Conservation (phyloP, 2,888 invertebrate genomes). For the Phalangium opilio region DNA sequence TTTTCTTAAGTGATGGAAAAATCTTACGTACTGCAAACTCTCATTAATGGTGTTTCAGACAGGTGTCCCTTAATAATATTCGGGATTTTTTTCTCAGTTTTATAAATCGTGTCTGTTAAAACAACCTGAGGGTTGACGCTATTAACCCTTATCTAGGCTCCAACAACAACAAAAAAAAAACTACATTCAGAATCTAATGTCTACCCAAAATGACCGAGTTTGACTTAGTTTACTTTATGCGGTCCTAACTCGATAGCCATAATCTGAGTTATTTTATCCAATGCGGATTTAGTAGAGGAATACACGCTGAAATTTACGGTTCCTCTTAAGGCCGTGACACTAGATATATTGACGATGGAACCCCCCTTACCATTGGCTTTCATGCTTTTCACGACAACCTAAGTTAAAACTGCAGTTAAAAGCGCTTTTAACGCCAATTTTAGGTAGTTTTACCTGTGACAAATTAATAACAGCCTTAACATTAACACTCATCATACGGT, state of each 20-base stretch:
- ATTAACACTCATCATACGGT: constrained; percentile 32
- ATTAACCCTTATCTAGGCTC: constrained; percentile 58
- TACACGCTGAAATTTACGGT: constrained; percentile 62
- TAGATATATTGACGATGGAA: constrained; percentile 78
- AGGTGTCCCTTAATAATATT: too few relatives aligned
- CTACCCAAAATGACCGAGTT: too few relatives aligned
- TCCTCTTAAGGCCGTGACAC: constrained; percentile 52
- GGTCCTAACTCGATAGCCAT: constrained; percentile 76
- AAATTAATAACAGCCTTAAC: constrained; percentile 52
- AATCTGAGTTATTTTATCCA: constrained; percentile 65
- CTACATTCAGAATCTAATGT: too few relatives aligned
- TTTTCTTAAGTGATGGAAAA: too few relatives aligned
- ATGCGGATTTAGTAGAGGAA: constrained; percentile 70
- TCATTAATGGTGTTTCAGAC: too few relatives aligned
- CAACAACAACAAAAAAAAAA: too few relatives aligned
- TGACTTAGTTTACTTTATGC: constrained; percentile 37
- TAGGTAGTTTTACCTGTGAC: constrained; percentile 67
- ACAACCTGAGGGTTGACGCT: constrained; percentile 88
- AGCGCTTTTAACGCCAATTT: too few relatives aligned
- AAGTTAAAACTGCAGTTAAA: too few relatives aligned
- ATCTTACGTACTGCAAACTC: too few relatives aligned
- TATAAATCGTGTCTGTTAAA: constrained; percentile 71
- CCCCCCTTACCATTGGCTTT: constrained; percentile 52
- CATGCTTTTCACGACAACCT: constrained; percentile 60
- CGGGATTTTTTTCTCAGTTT: constrained; percentile 3